Evolutionary conservation across 2,888 invertebrate species (phyloP).

Genomic region (Eupithecia tripunctaria): DNA sequence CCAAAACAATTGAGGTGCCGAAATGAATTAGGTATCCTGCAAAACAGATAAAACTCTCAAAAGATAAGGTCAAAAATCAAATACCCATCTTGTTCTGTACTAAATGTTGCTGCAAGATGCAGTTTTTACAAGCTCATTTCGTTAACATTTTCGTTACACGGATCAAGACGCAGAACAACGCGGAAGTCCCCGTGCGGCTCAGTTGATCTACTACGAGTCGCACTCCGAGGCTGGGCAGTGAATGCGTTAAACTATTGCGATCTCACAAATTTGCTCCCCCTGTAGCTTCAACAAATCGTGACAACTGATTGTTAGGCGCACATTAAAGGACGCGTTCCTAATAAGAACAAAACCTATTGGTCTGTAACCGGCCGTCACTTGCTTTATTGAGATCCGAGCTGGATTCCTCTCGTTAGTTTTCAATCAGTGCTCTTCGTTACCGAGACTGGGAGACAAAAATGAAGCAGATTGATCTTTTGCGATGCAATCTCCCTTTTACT

Average conservation of each 20-base stretch:
- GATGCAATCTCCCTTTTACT: neutral
- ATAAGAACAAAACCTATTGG: constrained; percentile 59
- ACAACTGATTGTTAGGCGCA: constrained; percentile 67
- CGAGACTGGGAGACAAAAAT: constrained; percentile 30
- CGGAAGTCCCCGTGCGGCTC: no score
- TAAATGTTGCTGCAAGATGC: neutral
- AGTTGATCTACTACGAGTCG: no score
- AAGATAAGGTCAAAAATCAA: neutral
- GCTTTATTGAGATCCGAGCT: constrained; percentile 52
- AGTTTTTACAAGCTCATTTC: neutral
- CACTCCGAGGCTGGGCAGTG: no score
- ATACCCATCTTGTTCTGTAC: neutral
- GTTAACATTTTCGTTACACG: no score
- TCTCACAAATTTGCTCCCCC: constrained; percentile 43
- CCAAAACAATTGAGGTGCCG: neutral
- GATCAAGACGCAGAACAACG: no score
- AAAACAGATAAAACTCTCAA: neutral
- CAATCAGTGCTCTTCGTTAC: constrained; percentile 32
- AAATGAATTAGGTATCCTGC: neutral
- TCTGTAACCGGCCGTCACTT: constrained; percentile 51
- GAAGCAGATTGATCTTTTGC: constrained; percentile 14
- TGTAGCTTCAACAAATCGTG: constrained; percentile 57
- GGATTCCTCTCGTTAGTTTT: constrained; percentile 37
- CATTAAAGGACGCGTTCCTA: constrained; percentile 61
- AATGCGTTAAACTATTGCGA: neutral